These are phyloP conservation scores for Gymnoscelis rufifasciata DNA, from an alignment of 2,888 invertebrate genomes.

Conservation along the genomic window DNA sequence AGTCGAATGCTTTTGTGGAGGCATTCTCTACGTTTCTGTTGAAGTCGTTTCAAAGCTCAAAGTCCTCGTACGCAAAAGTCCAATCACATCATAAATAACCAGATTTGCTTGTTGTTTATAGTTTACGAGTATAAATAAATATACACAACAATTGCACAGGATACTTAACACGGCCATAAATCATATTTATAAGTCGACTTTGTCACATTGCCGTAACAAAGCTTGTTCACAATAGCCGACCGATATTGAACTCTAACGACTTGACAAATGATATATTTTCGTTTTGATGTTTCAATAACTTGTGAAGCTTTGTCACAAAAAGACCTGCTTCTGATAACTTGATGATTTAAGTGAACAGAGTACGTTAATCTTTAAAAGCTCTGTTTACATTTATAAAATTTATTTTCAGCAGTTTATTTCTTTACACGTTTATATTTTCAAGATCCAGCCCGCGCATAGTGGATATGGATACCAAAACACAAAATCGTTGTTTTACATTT, in stretches of 20 bases:
- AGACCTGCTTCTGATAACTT: conserved; percentile 41
- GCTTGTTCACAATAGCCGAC: conserved; percentile 36
- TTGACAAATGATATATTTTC: conserved; percentile 37
- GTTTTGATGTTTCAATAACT: conserved; percentile 34
- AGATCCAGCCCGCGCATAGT: no score
- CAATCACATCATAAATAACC: conserved; percentile 75
- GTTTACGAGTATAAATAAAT: conserved; percentile 76
- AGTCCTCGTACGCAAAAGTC: conserved; percentile 55
- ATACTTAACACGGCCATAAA: conserved; percentile 75
- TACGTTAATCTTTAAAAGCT: conserved; percentile 35
- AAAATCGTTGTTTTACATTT: no score
- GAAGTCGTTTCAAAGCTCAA: conserved; percentile 23
- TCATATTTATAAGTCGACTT: conserved; percentile 76
- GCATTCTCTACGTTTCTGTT: conserved; percentile 21
- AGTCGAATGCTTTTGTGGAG: conserved; percentile 17
- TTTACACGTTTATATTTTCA: no score
- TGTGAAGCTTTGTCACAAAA: conserved; percentile 36
- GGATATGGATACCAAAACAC: no score
- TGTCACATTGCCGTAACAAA: conserved; percentile 70
- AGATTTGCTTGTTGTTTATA: conserved; percentile 77
- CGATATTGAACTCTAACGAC: conserved; percentile 50
- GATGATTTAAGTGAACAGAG: conserved; percentile 42
- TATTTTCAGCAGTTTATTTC: neutral
- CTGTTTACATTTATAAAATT: conserved; percentile 14
- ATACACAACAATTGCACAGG: conserved; percentile 75